These are phyloP conservation scores for Centropristis striata DNA, from an alignment of 2,113 vertebrate genomes.

Conservation along the genomic window DNA sequence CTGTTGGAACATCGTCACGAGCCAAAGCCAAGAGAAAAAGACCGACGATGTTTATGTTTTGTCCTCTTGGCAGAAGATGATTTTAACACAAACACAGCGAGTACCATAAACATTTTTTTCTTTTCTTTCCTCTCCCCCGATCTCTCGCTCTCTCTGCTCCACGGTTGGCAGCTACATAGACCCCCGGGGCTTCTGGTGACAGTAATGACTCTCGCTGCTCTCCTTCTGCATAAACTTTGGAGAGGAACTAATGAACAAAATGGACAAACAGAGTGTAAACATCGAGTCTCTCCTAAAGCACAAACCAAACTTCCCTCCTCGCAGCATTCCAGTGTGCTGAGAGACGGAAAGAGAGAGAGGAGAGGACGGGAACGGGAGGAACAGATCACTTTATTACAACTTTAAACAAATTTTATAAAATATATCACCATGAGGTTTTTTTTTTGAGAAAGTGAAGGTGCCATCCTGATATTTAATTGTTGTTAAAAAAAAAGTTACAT, in stretches of 20 bases:
- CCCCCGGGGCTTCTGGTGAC: constrained; percentile 29
- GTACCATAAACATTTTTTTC: constrained; percentile 71
- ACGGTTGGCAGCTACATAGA: constrained; percentile 69
- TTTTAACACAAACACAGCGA: constrained; percentile 78
- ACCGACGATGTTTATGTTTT: constrained; percentile 78
- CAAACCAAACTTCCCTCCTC: constrained; percentile 55
- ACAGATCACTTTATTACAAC: constrained; percentile 68
- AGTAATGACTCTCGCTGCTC: constrained; percentile 51
- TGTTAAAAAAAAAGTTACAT: constrained; percentile 54
- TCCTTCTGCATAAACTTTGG: constrained; percentile 61
- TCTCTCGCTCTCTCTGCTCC: constrained; percentile 45
- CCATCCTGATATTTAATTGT: constrained; percentile 78
- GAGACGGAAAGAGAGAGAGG: constrained; percentile 35
- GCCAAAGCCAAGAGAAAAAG: constrained; percentile 63
- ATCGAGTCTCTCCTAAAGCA: constrained; percentile 52
- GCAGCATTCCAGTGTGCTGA: constrained; percentile 42
- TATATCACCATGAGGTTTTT: constrained; percentile 60
- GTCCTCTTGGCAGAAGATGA: constrained; percentile 79
- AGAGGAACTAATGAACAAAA: constrained; percentile 67
- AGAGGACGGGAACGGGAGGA: background rate
- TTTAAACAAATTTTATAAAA: constrained; percentile 71
- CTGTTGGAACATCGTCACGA: constrained; percentile 62
- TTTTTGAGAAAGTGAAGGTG: constrained; percentile 78
- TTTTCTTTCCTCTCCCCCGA: constrained; percentile 14
- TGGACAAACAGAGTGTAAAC: constrained; percentile 34